Percentiles rank a stretch among this genome's conserved stretches.
These are phyloP conservation scores for Pheosia gnoma DNA, from an alignment of 2,888 invertebrate genomes.

Conservation along the genomic window DNA sequence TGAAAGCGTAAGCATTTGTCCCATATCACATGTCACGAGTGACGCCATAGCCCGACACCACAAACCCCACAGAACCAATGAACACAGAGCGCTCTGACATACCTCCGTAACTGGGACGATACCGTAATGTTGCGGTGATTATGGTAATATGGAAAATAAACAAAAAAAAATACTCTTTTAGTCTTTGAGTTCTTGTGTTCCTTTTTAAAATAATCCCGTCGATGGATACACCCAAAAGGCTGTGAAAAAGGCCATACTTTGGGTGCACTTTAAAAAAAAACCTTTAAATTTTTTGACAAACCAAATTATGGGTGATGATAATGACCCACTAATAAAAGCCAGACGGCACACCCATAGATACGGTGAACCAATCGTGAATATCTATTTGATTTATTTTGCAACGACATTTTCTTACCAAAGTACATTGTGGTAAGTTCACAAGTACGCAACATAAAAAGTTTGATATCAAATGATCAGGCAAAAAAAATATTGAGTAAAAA, in stretches of 20 bases:
- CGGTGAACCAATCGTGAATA: background rate
- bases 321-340: background rate
- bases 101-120: conserved; percentile 66
- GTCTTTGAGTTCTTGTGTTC: no score
- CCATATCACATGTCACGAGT: conserved; percentile 33
- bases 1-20: conserved; percentile 32
- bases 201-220: no score
- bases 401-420: no score
- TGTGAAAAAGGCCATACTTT: no score
- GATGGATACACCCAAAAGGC: no score
- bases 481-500: no score
- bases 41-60: conserved; percentile 44
- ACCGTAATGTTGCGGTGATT: conserved; percentile 54
- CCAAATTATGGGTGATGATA: background rate
- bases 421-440: no score
- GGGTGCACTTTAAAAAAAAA: background rate
- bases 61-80: conserved; percentile 27
- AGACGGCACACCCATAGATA: background rate
- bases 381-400: no score
- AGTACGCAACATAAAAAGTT: no score
- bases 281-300: background rate
- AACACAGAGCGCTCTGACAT: conserved; percentile 50
- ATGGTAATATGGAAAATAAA: conserved; percentile 66
- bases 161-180: conserved; percentile 37
- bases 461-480: no score